Percentiles rank a stretch among this genome's conserved stretches.
phyloP scores from a whole-genome alignment of 2,888 invertebrate genomes.

The Lycaena phlaeas region DNA sequence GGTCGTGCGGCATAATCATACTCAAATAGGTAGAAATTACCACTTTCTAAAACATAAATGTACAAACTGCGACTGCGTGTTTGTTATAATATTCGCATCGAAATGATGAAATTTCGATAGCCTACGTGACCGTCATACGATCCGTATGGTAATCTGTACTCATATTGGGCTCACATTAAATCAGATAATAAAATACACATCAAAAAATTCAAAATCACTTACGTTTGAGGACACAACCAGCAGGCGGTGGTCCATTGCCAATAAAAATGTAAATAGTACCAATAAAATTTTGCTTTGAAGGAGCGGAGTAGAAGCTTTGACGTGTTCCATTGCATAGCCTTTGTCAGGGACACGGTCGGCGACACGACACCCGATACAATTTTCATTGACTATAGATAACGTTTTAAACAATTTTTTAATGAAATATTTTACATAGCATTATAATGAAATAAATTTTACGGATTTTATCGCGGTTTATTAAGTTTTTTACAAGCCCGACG shows the following conservation, averaged over 20 bases:
- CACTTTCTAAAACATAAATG: too few species aligned
- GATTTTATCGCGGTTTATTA: too few species aligned
- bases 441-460: too few species aligned
- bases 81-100: not conserved
- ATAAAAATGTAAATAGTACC: constrained; percentile 70
- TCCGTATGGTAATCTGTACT: constrained; percentile 55
- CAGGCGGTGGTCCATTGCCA: constrained; percentile 64
- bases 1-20: too few species aligned
- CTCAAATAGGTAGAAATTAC: too few species aligned
- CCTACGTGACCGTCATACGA: constrained; percentile 48
- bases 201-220: constrained; percentile 73
- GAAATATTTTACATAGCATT: constrained; percentile 1
- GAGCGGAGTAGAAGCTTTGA: constrained; percentile 49
- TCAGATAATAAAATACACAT: constrained; percentile 70
- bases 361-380: constrained; percentile 38
- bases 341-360: constrained; percentile 34
- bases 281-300: constrained; percentile 70
- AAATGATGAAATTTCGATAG: constrained; percentile 16
- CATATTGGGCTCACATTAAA: constrained; percentile 66
- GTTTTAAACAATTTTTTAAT: constrained; percentile 13
- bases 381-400: constrained; percentile 33
- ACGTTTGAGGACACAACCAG: constrained; percentile 56
- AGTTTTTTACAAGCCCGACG: too few species aligned
- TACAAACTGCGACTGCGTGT: too few species aligned
- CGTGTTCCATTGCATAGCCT: constrained; percentile 48